Evolutionary conservation across 2,113 vertebrate species (phyloP).

Genomic region (Saguinus imperator): DNA sequence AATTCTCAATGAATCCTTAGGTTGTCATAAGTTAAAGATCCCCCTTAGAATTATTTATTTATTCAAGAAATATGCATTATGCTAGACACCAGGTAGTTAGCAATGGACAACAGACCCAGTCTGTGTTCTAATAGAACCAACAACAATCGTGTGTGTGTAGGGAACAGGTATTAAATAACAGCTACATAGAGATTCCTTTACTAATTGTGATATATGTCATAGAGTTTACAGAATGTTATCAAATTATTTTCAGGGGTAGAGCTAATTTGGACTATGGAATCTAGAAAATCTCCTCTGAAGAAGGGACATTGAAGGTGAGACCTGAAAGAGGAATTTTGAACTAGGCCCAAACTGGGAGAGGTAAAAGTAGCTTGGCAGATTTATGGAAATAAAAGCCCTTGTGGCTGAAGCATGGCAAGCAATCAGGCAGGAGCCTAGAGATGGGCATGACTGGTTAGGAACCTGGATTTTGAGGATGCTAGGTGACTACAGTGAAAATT

Average conservation of each 20-base stretch:
- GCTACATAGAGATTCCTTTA: not conserved
- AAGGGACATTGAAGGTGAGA: not conserved
- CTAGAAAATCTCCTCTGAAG: not conserved
- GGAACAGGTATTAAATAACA: not conserved
- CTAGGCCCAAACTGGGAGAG: not conserved
- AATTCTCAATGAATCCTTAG: not conserved
- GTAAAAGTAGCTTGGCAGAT: not conserved
- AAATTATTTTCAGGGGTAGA: not conserved
- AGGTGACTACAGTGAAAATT: not conserved
- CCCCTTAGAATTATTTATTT: not conserved
- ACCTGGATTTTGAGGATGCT: not conserved
- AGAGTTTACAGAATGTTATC: not conserved
- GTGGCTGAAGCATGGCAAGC: too few relatives aligned
- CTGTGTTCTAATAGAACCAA: not conserved
- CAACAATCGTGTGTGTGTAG: not conserved
- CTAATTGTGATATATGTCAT: not conserved
- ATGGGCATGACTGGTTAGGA: not conserved
- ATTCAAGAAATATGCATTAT: not conserved
- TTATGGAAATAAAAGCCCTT: not conserved
- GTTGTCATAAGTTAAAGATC: not conserved
- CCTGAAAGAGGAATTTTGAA: not conserved
- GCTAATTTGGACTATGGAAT: not conserved
- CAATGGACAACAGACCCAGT: not conserved
- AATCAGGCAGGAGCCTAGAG: not conserved
- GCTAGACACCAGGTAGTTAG: not conserved